Base-by-base conservation (phyloP, 2,113 vertebrate species). In the Lepus timidus region DNA sequence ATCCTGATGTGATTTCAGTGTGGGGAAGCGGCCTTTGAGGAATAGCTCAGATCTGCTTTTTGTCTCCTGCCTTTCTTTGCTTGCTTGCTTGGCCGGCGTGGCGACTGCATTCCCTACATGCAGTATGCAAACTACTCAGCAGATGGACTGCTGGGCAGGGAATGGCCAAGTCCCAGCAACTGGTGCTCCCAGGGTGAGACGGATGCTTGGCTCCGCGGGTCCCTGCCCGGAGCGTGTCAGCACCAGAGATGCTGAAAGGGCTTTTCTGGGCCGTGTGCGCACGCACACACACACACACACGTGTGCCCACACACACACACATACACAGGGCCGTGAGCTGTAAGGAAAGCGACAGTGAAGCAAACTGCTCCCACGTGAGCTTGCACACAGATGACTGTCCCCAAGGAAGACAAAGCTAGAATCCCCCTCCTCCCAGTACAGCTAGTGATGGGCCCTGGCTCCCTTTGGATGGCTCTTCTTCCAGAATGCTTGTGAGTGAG, bases 1-100 rank as follows among this genome's bases (percentile, higher is more conserved):
- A 81, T 95, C 90, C 96, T 96, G 96, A 93, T 88, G 88, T 29
- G 79, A 96, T 96, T 95, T 91, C 95, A 88, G 95, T 95, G 93
- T 94, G 86, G 79, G 51, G 93, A 96, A 97, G 89, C 75, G 93
- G 95, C 61, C 97, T 98, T 97, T 49, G 86, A 97, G 97, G 94
- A 97, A 85, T 94, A 93, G 96, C 94, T 96, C 22, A 0, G 14
- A 95, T 65, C 95, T 65, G 74, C 90, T 92, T 94, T 86, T 85
- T 73, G 85, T 58, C 84, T 88, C 75, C 70, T 73, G 79, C 75
- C 83, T 75, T 80, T 55, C 85, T 90, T 94, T 90, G 79, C 86
- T 73, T 78, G 64, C 55, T 83, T 83, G 67, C 87, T 96, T 73
- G 80, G 64, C 58, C 95, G 95, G 88, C 96, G 89, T 83, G 84